phyloP scores from a whole-genome alignment of 30 jellyfish, hydroid and myxozoan species.

The Chrysaora quinquecirrha region DNA sequence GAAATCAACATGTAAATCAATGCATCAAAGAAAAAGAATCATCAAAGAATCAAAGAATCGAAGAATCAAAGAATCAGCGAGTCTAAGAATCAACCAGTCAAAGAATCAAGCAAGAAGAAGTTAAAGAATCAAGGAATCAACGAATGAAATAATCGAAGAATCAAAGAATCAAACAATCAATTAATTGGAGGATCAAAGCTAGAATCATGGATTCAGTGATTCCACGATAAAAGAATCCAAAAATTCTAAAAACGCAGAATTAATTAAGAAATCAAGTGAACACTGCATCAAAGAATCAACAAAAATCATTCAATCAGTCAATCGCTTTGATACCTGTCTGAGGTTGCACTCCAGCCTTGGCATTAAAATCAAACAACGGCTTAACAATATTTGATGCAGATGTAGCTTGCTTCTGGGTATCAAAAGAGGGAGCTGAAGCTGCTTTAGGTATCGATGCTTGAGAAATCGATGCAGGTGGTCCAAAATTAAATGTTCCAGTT shows the following conservation, averaged over 20 bases:
- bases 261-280: neutral
- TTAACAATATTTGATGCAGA: neutral
- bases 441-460: no score
- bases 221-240: no score
- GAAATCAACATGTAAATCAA: no score
- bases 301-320: neutral
- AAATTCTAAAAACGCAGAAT: no score
- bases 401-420: conserved; percentile 18
- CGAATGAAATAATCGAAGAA: neutral
- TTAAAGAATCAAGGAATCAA: neutral
- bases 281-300: neutral
- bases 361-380: neutral
- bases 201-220: neutral
- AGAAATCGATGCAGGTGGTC: no score
- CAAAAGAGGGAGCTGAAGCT: no score
- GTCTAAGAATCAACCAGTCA: neutral
- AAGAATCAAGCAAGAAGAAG: neutral
- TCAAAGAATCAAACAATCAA: neutral
- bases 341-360: conserved; percentile 2
- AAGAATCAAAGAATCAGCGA: neutral
- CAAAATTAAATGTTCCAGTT: no score
- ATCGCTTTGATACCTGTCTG: no score
- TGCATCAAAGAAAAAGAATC: no score
- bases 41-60: neutral
- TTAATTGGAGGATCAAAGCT: conserved; percentile 7